A percentile compares a stretch with the other conserved stretches of the same genome.
Conservation (phyloP, 2,888 invertebrate species). For the Pristionchus fissidentatus region DNA sequence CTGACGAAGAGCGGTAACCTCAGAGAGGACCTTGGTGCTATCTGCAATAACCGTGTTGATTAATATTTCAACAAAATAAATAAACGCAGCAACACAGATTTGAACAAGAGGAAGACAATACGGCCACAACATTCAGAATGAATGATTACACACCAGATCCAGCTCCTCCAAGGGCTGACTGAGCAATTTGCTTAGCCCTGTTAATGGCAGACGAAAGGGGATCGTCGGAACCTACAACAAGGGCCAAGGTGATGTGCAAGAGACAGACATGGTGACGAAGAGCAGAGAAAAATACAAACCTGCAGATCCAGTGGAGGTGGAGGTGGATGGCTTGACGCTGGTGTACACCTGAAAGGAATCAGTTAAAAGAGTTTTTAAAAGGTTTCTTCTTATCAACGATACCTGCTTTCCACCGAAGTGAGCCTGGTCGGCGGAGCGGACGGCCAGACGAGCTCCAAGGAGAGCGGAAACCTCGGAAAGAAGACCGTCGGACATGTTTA, state of each 20-base stretch:
- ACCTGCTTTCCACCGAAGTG: slow-evolving; percentile 63
- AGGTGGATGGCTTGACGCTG: slow-evolving; percentile 43
- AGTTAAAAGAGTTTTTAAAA: not conserved
- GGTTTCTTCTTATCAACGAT: not conserved
- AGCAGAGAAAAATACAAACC: not conserved
- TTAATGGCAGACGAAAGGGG: slow-evolving; percentile 52
- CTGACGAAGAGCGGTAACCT: slow-evolving; percentile 55
- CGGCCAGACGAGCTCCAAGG: slow-evolving; percentile 56
- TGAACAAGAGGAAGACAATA: not conserved
- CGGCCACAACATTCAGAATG: not conserved
- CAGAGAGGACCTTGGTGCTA: slow-evolving; percentile 48
- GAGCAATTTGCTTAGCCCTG: slow-evolving; percentile 55
- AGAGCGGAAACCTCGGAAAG: slow-evolving; percentile 59
- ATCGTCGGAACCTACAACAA: slow-evolving; percentile 49
- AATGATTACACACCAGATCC: slow-evolving; percentile 46
- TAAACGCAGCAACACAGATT: not conserved
- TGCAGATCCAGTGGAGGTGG: slow-evolving; percentile 2
- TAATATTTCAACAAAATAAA: no score
- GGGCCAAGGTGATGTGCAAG: slow-evolving; percentile 30
- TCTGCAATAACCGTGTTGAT: slow-evolving; percentile 29
- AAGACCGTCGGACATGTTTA: slow-evolving; percentile 65
- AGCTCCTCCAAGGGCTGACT: slow-evolving; percentile 53
- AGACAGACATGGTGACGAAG: slow-evolving; percentile 6
- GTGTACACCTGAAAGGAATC: slow-evolving; percentile 41
- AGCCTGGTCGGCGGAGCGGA: slow-evolving; percentile 62